Base-by-base conservation (phyloP, 2,888 invertebrate genomes). In the Drosophila siamana region DNA sequence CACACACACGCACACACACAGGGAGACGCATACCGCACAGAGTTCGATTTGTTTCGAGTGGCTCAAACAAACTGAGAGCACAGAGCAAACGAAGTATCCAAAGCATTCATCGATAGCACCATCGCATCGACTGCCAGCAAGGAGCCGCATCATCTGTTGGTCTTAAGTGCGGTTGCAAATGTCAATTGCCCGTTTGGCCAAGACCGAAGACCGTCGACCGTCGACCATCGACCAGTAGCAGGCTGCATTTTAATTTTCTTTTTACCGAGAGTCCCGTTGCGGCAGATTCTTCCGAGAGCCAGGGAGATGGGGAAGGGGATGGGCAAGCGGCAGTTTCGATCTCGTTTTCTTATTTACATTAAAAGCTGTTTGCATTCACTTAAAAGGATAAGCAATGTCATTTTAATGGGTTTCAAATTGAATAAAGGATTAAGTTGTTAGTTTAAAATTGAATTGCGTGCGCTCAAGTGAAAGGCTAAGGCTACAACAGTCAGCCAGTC, bases 341-440 rank as follows among this genome's bases (percentile, higher is more conserved):
- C 91, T 90, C 90, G 89, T 89, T 91, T 89, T 90, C 91, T 90
- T 91, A 91, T 91, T 91, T 91, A 90, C 91, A 92, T 92, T 90
- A 90, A 91, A 92, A 91, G 91, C 91, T 92, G 91, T 92, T 92
- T 92, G 92, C 89, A 91, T 90, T 91, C 91, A 91, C 91, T 92
- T 91, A 91, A 91, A 91, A 91, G 91, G 92, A 91, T 91, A 91
- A 91, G 91, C 91, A 91, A 90, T 91, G 91, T 91, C 91, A 91
- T 91, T 91, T 92, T 92, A 92, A 92, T 92, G 92, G 92, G 91
- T 91, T 92, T 89, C 89, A 91, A 92, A 92, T 92, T 92, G 92
- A 92, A 92, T 92, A 92, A 91, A 91, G 91, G 92, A 92, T 92
- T 92, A 92, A 88, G 90, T 92, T 91, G 91, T 92, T 91, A 91